These are phyloP conservation scores for Ammodramus savannarum DNA, from an alignment of 2,113 vertebrate species.

Conservation along the genomic window DNA sequence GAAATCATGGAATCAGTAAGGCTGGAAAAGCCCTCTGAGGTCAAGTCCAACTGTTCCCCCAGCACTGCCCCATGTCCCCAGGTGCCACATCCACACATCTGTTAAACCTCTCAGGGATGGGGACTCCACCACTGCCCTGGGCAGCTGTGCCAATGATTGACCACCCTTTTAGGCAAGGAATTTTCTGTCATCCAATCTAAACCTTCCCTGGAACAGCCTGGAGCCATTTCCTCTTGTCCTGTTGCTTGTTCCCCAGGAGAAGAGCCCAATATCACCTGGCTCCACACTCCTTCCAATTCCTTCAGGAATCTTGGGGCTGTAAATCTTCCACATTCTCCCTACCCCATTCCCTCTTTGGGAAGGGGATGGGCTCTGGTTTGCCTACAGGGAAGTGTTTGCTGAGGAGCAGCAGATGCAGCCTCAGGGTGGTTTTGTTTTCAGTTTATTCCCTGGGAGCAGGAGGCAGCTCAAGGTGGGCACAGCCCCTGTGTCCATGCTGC, in stretches of 20 bases:
- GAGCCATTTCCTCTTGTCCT: background rate
- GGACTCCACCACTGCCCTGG: background rate
- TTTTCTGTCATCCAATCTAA: background rate
- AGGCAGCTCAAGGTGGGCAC: background rate
- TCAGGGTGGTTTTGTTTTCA: background rate
- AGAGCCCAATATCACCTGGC: background rate
- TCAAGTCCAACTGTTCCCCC: rapidly evolving
- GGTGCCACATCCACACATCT: background rate
- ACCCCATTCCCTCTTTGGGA: background rate
- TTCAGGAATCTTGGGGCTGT: background rate
- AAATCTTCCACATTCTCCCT: background rate
- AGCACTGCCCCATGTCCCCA: background rate
- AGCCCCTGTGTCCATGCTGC: background rate
- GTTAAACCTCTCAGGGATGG: background rate
- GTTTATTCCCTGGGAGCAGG: background rate
- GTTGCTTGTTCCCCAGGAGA: background rate
- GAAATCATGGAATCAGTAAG: background rate
- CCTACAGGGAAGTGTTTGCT: background rate
- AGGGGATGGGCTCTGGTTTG: background rate
- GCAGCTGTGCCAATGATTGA: background rate
- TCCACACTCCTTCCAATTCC: background rate
- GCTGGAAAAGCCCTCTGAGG: background rate
- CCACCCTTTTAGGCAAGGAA: background rate
- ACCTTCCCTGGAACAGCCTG: background rate
- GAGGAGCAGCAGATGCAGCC: background rate